phyloP scores from a whole-genome alignment of 2,113 vertebrate species.

The Leuciscus idus region DNA sequence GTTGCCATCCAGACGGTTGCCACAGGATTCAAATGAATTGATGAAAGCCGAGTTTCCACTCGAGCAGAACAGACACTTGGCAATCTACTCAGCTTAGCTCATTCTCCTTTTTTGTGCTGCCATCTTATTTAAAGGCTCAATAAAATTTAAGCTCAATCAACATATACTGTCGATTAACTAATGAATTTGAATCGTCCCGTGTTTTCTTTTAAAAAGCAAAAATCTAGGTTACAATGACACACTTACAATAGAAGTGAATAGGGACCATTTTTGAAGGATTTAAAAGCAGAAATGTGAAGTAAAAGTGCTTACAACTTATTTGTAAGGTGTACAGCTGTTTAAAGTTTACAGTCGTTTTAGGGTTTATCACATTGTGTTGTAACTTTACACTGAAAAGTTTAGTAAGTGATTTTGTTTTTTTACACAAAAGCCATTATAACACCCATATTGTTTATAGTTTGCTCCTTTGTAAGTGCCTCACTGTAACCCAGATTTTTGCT shows the following conservation, averaged over 20 bases:
- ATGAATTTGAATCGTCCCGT: not conserved
- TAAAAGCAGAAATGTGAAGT: not conserved
- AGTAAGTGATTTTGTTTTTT: no score
- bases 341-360: not conserved
- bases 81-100: slow-evolving; percentile 2
- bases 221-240: not conserved
- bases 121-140: not conserved
- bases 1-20: slow-evolving; percentile 38
- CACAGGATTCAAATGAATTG: slow-evolving; percentile 19
- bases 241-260: not conserved
- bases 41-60: slow-evolving; percentile 17
- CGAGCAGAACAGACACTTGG: not conserved
- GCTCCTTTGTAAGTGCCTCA: not conserved
- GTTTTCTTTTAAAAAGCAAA: not conserved
- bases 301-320: not conserved
- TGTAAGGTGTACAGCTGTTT: not conserved
- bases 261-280: not conserved
- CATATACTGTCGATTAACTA: not conserved
- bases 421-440: not conserved
- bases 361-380: not conserved
- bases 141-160: not conserved
- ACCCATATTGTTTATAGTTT: not conserved
- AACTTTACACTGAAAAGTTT: not conserved
- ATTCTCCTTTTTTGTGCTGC: not conserved
- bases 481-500: not conserved